Evolutionary conservation across 2,888 invertebrate genomes (phyloP), one percentile per base, ranked within the genome.

Genomic region (Sphaerophoria rueppellii): DNA sequence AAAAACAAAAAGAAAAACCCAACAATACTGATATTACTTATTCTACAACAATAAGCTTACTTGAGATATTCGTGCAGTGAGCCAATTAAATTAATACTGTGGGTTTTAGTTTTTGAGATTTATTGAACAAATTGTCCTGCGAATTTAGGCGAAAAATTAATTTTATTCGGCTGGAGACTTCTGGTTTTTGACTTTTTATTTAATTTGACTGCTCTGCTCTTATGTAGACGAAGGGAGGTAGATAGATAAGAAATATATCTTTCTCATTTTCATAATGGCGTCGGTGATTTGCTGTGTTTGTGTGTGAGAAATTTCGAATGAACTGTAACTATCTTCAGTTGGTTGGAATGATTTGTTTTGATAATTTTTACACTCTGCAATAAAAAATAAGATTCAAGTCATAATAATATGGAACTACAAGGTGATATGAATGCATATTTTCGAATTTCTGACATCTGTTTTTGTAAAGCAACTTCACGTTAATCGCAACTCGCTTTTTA

Each of bases 261-360:
- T 50, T 71, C 57, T 83, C 65, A 35, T 7, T 34, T 14, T 34
- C 5, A 11, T 54, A 57, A 71, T 46, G 83, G 83, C 83, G 83
- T 83, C 80, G 2, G 50, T 52, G n/a, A 35, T 50, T 12, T 40
- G 14, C 0, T 6, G 61, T 14, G 60, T 72, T 14, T 43, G 65
- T 77, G 58, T 35, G 50, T 43, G 54, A 12, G 34, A 48, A 6
- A 2, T 12, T 24, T 16, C 35, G 24, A n/a, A 0, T 2, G 35
- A 72, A 79, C 6, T 7, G 52, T 32, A 67, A 9, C 80, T 14
- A 75, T 72, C 75, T 83, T 83, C 72, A 5, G 4, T 37, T 12
- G 16, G 54, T 12, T 9, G 55, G 7, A 16, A 7, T 3, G 50
- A 54, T 63, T 69, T 82, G 77, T 77, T 77, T 82, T 77, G 73